Conservation (phyloP, 2,888 invertebrate species). For the Muschampia plurimacula region DNA sequence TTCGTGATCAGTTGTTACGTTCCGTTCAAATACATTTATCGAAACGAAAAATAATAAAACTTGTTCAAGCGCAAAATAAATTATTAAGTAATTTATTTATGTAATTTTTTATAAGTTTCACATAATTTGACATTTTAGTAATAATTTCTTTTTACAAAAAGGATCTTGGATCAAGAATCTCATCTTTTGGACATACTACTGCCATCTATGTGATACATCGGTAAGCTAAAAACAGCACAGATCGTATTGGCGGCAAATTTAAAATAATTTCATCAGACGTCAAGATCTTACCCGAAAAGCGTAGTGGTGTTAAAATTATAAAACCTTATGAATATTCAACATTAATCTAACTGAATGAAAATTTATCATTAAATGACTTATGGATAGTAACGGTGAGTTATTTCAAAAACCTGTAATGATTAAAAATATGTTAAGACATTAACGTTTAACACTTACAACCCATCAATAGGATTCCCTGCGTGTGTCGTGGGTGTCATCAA, state of each 20-base stretch:
- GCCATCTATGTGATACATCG: background rate
- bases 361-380: too few species aligned
- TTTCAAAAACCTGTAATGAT: too few species aligned
- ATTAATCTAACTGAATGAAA: too few species aligned
- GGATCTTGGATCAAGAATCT: background rate
- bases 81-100: background rate
- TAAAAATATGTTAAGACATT: too few species aligned
- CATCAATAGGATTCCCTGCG: too few species aligned
- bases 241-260: conserved; percentile 6
- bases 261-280: background rate
- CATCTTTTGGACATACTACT: background rate
- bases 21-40: background rate
- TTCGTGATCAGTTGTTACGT: conserved; percentile 41
- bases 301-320: too few species aligned
- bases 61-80: background rate
- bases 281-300: too few species aligned
- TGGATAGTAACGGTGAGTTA: too few species aligned
- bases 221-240: background rate
- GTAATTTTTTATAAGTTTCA: background rate
- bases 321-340: too few species aligned
- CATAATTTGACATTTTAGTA: too few species aligned
- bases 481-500: too few species aligned
- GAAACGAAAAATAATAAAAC: background rate
- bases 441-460: too few species aligned
- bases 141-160: background rate